Conservation (phyloP, 2,113 vertebrate species). For the Epinephelus fuscoguttatus region DNA sequence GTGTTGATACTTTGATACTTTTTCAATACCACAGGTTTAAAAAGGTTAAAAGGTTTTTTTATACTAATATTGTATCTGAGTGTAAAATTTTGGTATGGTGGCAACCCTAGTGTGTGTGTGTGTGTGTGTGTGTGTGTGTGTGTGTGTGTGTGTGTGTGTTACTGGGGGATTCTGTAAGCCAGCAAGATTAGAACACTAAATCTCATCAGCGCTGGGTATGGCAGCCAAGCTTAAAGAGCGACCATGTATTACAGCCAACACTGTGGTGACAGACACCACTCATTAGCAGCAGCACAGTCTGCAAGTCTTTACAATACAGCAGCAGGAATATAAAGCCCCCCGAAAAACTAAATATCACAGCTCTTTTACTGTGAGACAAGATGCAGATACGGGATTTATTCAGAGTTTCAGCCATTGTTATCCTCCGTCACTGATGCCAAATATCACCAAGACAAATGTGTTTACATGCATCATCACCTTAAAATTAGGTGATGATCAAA, state of each 20-base stretch:
- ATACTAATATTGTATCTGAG: too few species aligned
- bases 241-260: slow-evolving; percentile 19
- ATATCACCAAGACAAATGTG: background rate
- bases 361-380: background rate
- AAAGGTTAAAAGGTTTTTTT: too few species aligned
- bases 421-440: background rate
- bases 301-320: slow-evolving; percentile 10
- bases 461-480: background rate
- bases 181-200: slow-evolving; percentile 56
- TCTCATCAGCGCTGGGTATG: slow-evolving; percentile 35
- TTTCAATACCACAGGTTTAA: too few species aligned
- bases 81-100: too few species aligned
- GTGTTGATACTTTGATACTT: too few species aligned
- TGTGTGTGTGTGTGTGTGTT: slow-evolving; percentile 6
- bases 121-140: background rate
- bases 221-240: slow-evolving; percentile 43
- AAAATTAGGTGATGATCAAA: background rate
- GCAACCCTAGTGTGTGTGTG: background rate
- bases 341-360: background rate
- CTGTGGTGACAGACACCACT: slow-evolving; percentile 22
- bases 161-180: slow-evolving; percentile 5
- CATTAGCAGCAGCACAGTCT: slow-evolving; percentile 22
- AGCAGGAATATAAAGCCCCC: background rate
- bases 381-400: background rate
- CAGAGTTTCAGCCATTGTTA: background rate